phyloP scores from a whole-genome alignment of 2,113 vertebrate genomes.

The Ceyx melanurus region DNA sequence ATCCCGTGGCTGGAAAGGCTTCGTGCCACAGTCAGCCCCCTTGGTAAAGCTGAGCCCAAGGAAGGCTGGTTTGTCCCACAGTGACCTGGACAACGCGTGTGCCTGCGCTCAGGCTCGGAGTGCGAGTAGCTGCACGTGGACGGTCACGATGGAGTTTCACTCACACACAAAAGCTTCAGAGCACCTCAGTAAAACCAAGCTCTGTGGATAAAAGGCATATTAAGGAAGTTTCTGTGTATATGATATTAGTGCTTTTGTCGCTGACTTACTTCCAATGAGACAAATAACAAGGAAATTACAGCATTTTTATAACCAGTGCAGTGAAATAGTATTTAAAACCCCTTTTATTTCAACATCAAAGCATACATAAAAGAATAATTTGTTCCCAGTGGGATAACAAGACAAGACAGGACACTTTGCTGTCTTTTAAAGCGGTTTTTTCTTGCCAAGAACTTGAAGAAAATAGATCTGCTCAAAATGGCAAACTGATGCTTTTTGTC shows the following conservation, averaged over 20 bases:
- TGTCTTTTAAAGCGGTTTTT: constrained; percentile 32
- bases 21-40: background rate
- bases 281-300: constrained; percentile 63
- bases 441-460: constrained; percentile 42
- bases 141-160: background rate
- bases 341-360: constrained; percentile 76
- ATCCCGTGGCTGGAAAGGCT: background rate
- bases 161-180: constrained; percentile 1
- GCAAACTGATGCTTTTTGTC: constrained; percentile 35
- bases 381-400: constrained; percentile 44
- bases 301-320: constrained; percentile 36
- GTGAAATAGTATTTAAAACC: constrained; percentile 20
- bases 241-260: constrained; percentile 26
- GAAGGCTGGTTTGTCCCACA: background rate
- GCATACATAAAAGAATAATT: constrained; percentile 63
- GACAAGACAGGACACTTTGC: constrained; percentile 48
- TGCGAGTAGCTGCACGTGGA: background rate
- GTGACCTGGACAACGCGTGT: background rate
- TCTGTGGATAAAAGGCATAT: constrained; percentile 32
- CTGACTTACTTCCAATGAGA: constrained; percentile 60
- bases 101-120: background rate
- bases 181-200: background rate
- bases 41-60: background rate
- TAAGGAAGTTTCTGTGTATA: constrained; percentile 60
- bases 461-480: constrained; percentile 46